These are phyloP conservation scores for Eubasilissa splendida DNA, from an alignment of 2,888 invertebrate species.

Conservation along the genomic window DNA sequence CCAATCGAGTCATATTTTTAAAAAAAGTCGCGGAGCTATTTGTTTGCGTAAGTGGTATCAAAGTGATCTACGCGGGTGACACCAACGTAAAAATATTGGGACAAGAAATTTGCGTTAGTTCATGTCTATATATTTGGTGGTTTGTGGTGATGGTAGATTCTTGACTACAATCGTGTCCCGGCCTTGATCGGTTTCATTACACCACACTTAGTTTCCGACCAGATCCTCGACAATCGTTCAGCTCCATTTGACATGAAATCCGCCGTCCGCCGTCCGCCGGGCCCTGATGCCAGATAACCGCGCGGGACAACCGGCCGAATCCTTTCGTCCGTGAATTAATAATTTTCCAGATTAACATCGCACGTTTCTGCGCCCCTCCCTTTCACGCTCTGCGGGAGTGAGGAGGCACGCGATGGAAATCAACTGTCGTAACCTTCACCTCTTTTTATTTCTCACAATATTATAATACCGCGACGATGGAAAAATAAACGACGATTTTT, in stretches of 20 bases:
- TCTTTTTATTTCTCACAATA: slow-evolving; percentile 12
- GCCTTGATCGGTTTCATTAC: no score
- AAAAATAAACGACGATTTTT: neutral
- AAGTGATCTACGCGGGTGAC: no score
- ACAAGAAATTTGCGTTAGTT: no score
- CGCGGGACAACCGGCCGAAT: slow-evolving; percentile 5
- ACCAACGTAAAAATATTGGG: no score
- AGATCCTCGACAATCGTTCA: neutral
- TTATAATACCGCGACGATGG: slow-evolving; percentile 4
- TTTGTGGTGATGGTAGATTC: no score
- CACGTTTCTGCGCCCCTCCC: slow-evolving; percentile 10
- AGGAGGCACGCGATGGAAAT: neutral
- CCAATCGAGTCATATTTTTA: no score
- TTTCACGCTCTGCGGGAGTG: neutral
- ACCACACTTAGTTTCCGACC: no score
- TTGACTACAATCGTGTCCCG: no score
- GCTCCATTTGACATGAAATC: slow-evolving; percentile 13
- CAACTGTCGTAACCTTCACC: neutral
- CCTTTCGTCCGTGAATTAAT: slow-evolving; percentile 25
- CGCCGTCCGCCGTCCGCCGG: neutral
- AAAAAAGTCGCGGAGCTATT: no score
- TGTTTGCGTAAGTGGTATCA: no score
- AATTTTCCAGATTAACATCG: slow-evolving; percentile 5
- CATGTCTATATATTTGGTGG: no score
- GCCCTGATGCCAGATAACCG: neutral